Evolutionary conservation across 2,797 vertebrate species (phyloP), one percentile per base, ranked within the genome.

Genomic region (Semotilus atromaculatus): DNA sequence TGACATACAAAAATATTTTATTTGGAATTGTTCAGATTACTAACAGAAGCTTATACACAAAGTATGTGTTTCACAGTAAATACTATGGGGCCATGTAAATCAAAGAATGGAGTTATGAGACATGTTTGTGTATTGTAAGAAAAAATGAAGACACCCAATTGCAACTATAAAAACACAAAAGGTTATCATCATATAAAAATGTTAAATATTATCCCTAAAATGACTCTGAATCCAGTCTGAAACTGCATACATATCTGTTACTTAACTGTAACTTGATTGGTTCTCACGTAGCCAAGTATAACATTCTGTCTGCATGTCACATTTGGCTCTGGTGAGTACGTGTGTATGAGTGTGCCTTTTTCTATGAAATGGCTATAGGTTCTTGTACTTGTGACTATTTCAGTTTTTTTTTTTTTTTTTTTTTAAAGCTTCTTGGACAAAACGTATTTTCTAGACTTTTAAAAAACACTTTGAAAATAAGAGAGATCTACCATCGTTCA

Each of bases 1-100:
- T 36, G 80, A 64, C 87, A 90, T 88, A 88, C 90, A 93, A 88
- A 94, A 93, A 94, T 86, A 90, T 91, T 92, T 94, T 90, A 92
- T 90, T 93, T 80, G 76, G 86, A 92, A 89, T 90, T 89, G 86
- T 43, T 76, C 89, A 89, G 88, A 81, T 78, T 62, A 85, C 82
- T 70, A 48, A 82, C 80, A 85, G 88, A 75, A 74, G 76, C 84
- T 87, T 88, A 90, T 73, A 86, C 91, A 92, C 81, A 92, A 93
- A 92, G 64, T 36, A 48, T 84, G 88, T 60, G 76, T 88, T 88
- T 92, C 82, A 91, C 93, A 93, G 77, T 92, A 93, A 94, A 92
- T 85, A 64, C 78, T 76, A 74, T 78, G 29, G 84, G 70, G 80
- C 70, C 82, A 79, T 60, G 18, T 48, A 58, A 70, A 43, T 60